A percentile compares a stretch with the other conserved stretches of the same genome.
Conservation (phyloP, 2,113 vertebrate species). For the Corvus cornix region DNA sequence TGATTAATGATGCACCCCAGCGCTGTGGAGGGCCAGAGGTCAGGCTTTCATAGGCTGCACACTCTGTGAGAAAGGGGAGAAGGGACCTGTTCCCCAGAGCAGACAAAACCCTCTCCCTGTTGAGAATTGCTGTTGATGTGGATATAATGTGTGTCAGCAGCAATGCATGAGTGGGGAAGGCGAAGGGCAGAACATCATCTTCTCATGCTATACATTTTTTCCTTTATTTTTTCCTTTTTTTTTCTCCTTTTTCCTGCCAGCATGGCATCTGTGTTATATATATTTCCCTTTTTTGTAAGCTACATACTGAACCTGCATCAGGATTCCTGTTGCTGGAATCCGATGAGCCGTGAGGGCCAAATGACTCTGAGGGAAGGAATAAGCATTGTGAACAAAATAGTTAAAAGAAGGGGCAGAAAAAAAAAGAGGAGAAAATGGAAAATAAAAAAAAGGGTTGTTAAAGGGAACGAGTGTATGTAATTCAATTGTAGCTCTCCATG, state of each 20-base stretch:
- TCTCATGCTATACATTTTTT: not conserved
- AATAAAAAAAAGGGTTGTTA: not conserved
- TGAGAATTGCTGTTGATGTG: not conserved
- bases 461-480: not conserved
- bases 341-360: not conserved
- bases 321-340: not conserved
- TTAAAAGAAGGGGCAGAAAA: not conserved
- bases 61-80: slow-evolving; percentile 65
- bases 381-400: not conserved
- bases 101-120: not conserved
- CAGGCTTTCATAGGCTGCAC: slow-evolving; percentile 3
- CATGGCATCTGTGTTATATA: not conserved
- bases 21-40: slow-evolving; percentile 40
- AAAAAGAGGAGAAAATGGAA: not conserved
- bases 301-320: not conserved
- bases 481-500: not conserved
- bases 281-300: not conserved
- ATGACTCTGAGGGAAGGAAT: not conserved
- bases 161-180: not conserved
- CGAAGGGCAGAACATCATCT: not conserved
- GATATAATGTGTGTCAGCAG: not conserved
- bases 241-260: not conserved
- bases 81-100: not conserved
- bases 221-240: no score
- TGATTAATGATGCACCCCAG: slow-evolving; percentile 69